Evolutionary conservation across 2,797 vertebrate genomes (phyloP).

Genomic region (Sparidentex hasta): DNA sequence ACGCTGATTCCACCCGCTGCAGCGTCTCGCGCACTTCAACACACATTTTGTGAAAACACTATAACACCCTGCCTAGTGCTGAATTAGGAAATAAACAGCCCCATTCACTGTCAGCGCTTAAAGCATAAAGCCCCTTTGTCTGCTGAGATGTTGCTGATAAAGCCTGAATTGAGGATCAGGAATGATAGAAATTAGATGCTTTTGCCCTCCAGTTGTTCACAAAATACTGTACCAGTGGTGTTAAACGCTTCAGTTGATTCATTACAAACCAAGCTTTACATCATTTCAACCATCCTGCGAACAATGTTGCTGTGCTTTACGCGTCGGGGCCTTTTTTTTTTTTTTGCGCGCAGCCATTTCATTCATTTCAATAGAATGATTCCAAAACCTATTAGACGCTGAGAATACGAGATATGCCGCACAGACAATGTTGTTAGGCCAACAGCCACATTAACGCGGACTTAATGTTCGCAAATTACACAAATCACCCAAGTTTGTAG

Average conservation of each 20-base stretch:
- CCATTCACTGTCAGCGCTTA: constrained; percentile 11
- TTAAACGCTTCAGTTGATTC: background rate
- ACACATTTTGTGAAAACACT: constrained; percentile 46
- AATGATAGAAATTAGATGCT: constrained; percentile 20
- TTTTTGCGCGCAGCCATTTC: background rate
- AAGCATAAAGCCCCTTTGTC: constrained; percentile 30
- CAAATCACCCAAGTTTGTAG: no score
- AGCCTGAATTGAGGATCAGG: background rate
- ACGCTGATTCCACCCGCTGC: constrained; percentile 31
- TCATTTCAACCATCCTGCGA: background rate
- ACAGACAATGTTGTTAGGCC: no score
- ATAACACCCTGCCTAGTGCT: constrained; percentile 6
- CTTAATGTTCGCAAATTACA: background rate
- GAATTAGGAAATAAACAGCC: constrained; percentile 47
- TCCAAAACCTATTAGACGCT: background rate
- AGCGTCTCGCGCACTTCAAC: constrained; percentile 23
- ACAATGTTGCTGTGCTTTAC: background rate
- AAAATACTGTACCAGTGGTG: background rate
- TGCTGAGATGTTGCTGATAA: constrained; percentile 13
- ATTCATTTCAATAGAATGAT: background rate
- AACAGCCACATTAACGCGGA: background rate
- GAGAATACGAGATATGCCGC: no score
- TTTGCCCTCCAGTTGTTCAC: constrained; percentile 14
- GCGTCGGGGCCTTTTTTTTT: background rate
- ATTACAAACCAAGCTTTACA: background rate